Evolutionary conservation across 2,797 vertebrate genomes (phyloP).

Genomic region (Momotus momota): DNA sequence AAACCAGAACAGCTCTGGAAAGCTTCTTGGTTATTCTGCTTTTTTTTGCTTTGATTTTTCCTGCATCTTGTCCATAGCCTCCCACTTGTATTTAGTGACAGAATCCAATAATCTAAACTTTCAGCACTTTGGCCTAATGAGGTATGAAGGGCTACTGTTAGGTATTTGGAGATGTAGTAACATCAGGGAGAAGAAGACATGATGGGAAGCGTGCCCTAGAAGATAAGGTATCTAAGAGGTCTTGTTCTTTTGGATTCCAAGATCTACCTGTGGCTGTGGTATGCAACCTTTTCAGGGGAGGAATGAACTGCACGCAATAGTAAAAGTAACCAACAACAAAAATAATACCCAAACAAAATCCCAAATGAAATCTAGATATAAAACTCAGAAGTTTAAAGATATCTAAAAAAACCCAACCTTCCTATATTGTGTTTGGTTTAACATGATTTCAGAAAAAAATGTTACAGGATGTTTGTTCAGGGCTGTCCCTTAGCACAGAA

Average conservation of each 20-base stretch:
- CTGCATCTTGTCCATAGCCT: rapidly evolving
- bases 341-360: too few species aligned
- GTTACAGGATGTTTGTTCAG: background rate
- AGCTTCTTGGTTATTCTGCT: background rate
- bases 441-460: background rate
- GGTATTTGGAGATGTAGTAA: background rate
- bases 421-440: background rate
- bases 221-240: background rate
- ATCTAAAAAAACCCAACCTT: background rate
- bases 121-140: background rate
- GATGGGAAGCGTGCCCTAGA: background rate
- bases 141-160: rapidly evolving
- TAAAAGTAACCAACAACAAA: too few species aligned
- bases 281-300: background rate
- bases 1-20: background rate
- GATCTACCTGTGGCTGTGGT: background rate
- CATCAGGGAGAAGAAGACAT: background rate
- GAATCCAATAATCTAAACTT: background rate
- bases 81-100: background rate
- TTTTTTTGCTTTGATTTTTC: background rate
- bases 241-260: background rate
- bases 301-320: rapidly evolving
- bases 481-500: background rate
- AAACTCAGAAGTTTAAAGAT: background rate
- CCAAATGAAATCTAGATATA: background rate